Evolutionary conservation across 1,140 invertebrate genomes (phyloP), one percentile per base, ranked within the genome.

Genomic region (Pseudomyrmex sp.): DNA sequence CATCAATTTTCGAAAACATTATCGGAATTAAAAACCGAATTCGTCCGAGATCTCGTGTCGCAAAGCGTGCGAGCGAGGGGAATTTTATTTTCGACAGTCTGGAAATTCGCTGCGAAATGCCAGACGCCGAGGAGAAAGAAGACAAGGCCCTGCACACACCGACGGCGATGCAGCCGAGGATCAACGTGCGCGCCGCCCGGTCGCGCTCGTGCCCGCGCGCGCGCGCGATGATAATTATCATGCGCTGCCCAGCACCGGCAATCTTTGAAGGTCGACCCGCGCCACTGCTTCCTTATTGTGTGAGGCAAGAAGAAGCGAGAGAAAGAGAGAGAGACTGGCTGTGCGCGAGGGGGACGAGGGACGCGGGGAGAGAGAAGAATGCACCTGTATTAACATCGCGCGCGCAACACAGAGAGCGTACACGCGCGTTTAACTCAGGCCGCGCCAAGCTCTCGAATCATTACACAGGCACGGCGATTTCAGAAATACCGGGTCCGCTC

Each of bases 261-360:
- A 91, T 91, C 90, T 91, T 90, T 85, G 91, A 92, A 91, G 90
- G 89, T 91, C 89, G 90, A 88, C 84, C 86, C 85, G 86, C 88
- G 85, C 86, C 86, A 84, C 84, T 91, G 91, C 91, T 90, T 91
- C 90, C 91, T 91, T 82, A 90, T 91, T 91, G 89, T 91, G 89
- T 90, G 80, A 83, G 73, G 61, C 75, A 65, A 84, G 75, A 73
- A 58, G 68, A 83, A 63, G 63, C 48, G 56, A 10, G 59, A 50
- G 68, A 61, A 13, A 13, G n/a, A 9, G 52, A 18, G 46, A 13
- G 13, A 44, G 54, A 35, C 48, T 35, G 26, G 26, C 26, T 26
- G 26, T 3, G 15, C n/a, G 56, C 2, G 65, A 35, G 23, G 20
- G n/a, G 9, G 59, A 15, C 35, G n/a, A 15, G 12, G 58, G 52